These are phyloP conservation scores for Macrophya annulata DNA, from an alignment of 2,888 invertebrate genomes.

Conservation along the genomic window DNA sequence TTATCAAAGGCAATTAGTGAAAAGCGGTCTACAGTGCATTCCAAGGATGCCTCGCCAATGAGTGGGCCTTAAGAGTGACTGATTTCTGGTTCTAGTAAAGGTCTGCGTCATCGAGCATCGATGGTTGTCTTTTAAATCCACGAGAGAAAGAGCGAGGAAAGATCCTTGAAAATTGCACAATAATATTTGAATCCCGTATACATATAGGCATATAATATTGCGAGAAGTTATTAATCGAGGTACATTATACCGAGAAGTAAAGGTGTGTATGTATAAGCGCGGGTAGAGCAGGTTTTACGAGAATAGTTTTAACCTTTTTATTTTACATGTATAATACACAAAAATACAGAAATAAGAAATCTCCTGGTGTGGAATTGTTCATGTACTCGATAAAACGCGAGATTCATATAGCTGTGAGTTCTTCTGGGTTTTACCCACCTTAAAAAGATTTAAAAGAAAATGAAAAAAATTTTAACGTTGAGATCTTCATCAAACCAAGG, in stretches of 20 bases:
- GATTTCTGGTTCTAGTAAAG: constrained; percentile 31
- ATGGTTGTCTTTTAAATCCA: background rate
- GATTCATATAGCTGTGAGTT: background rate
- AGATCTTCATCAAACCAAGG: background rate
- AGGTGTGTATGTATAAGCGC: background rate
- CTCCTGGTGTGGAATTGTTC: too few species aligned
- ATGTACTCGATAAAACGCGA: background rate
- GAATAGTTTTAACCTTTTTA: background rate
- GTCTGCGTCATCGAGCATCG: background rate
- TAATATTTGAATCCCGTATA: background rate
- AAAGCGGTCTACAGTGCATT: constrained; percentile 45
- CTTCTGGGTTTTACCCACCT: background rate
- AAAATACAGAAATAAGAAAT: too few species aligned
- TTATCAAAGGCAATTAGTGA: constrained; percentile 47
- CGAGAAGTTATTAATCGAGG: constrained; percentile 3
- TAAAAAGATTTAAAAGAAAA: background rate
- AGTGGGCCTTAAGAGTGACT: constrained; percentile 11
- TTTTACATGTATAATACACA: background rate
- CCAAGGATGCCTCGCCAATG: constrained; percentile 45
- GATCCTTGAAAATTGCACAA: constrained; percentile 35
- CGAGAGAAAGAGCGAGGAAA: background rate
- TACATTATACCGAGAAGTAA: background rate
- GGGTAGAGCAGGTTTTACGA: background rate
- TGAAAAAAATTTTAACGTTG: background rate
- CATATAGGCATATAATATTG: background rate